These are phyloP conservation scores for Caenorhabditis parvicauda DNA, from an alignment of 2,888 invertebrate species.

Conservation along the genomic window DNA sequence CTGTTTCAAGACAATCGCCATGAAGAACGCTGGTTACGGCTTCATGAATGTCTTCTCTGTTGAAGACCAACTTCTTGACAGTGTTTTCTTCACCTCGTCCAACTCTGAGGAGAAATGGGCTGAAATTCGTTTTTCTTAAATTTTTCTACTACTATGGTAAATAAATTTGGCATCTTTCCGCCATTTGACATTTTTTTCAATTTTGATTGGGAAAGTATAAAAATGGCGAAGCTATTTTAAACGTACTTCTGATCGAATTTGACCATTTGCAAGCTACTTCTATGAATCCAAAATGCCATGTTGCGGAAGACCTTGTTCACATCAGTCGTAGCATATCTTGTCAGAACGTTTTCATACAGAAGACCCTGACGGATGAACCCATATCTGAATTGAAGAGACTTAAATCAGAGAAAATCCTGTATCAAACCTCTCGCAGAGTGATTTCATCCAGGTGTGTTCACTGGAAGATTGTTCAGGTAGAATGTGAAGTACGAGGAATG, in stretches of 20 bases:
- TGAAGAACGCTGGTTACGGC: constrained; percentile 35
- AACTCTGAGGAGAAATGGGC: constrained; percentile 14
- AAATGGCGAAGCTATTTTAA: too few relatives aligned
- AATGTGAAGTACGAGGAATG: constrained; percentile 52
- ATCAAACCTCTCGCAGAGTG: too few relatives aligned
- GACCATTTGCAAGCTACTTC: constrained; percentile 13
- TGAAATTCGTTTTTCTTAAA: constrained; percentile 4
- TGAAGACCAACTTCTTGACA: constrained; percentile 21
- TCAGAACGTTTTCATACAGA: constrained; percentile 47
- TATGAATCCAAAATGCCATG: constrained; percentile 25
- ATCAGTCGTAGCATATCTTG: constrained; percentile 30
- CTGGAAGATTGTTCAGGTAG: constrained; percentile 44
- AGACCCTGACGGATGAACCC: constrained; percentile 55
- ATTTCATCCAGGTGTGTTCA: constrained; percentile 55
- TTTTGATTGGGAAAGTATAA: too few relatives aligned
- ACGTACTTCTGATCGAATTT: constrained; percentile 19
- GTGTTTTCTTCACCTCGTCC: constrained; percentile 17
- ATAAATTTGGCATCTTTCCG: too few relatives aligned
- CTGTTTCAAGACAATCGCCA: constrained; percentile 12
- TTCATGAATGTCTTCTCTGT: constrained; percentile 28
- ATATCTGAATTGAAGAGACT: constrained; percentile 21
- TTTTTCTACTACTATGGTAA: neutral
- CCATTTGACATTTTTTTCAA: too few relatives aligned
- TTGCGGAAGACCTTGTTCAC: constrained; percentile 36
- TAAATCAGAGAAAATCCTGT: too few relatives aligned